These are phyloP conservation scores for Gambusia affinis DNA, from an alignment of 2,113 vertebrate species.

Conservation along the genomic window DNA sequence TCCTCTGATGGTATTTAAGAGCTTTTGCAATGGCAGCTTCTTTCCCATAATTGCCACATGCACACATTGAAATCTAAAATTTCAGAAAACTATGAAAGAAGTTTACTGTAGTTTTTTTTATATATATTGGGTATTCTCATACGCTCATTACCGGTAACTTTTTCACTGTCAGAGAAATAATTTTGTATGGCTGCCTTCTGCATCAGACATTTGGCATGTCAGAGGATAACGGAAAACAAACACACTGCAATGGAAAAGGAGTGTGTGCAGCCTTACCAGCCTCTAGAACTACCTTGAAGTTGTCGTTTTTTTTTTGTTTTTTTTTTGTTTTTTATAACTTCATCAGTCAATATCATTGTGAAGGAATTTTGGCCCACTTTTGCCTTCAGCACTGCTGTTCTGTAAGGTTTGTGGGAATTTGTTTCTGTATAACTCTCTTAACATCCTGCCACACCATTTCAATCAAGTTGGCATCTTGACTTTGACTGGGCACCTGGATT, in stretches of 20 bases:
- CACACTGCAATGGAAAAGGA: background rate
- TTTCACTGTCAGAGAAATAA: conserved; percentile 12
- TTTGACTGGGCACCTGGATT: background rate
- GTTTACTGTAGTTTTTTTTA: too few species aligned
- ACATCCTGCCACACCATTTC: background rate
- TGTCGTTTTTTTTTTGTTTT: background rate
- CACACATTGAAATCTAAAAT: conserved; percentile 5
- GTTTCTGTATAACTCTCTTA: background rate
- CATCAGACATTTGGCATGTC: background rate
- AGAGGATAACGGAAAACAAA: background rate
- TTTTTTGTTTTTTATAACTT: too few species aligned
- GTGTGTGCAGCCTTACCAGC: background rate
- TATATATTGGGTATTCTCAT: background rate
- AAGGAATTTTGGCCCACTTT: background rate
- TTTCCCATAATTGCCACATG: conserved; percentile 8
- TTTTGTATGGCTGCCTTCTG: conserved; percentile 19
- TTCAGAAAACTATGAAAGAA: background rate
- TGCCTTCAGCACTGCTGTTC: background rate
- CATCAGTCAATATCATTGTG: background rate
- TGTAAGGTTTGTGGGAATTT: background rate
- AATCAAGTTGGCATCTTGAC: background rate
- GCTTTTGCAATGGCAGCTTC: conserved; percentile 24
- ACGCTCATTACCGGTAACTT: background rate
- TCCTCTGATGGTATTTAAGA: conserved; percentile 43
- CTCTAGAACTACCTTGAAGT: background rate